Evolutionary conservation across 2,113 vertebrate genomes (phyloP).

Genomic region (Acanthisitta chloris): DNA sequence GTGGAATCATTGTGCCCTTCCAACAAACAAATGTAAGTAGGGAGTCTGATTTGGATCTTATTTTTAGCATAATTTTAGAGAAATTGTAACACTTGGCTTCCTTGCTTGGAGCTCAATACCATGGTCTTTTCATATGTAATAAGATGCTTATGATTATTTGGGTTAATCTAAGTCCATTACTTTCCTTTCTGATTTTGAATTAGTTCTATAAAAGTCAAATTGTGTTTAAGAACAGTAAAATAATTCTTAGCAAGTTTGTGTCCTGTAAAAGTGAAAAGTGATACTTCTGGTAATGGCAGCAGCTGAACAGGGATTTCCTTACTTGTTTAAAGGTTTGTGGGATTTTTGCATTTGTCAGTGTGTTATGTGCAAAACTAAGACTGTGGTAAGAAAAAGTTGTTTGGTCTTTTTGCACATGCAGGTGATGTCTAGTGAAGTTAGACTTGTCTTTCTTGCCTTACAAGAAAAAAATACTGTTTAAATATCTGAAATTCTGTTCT

Average conservation of each 20-base stretch:
- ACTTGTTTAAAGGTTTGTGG: not conserved
- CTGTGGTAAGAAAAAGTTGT: not conserved
- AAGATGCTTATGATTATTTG: not conserved
- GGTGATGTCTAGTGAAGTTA: not conserved
- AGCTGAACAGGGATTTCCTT: not conserved
- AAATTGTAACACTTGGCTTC: not conserved
- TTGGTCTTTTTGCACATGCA: not conserved
- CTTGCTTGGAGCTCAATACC: not conserved
- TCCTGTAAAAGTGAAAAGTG: not conserved
- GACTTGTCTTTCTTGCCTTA: not conserved
- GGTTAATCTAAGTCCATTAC: not conserved
- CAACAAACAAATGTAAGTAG: not conserved
- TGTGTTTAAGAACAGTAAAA: not conserved
- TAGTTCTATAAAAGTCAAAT: not conserved
- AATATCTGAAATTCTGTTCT: not conserved
- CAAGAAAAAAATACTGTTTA: not conserved
- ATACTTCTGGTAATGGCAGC: not conserved
- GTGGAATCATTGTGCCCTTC: not conserved
- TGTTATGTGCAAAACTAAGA: not conserved
- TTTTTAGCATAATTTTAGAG: not conserved
- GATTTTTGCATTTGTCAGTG: not conserved
- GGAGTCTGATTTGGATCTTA: not conserved
- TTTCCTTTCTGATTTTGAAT: not conserved
- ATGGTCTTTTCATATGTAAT: not conserved
- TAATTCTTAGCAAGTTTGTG: not conserved